A percentile compares a stretch with the other conserved stretches of the same genome.
Conservation (phyloP, 2,113 vertebrate species). For the Sakesphorus luctuosus region DNA sequence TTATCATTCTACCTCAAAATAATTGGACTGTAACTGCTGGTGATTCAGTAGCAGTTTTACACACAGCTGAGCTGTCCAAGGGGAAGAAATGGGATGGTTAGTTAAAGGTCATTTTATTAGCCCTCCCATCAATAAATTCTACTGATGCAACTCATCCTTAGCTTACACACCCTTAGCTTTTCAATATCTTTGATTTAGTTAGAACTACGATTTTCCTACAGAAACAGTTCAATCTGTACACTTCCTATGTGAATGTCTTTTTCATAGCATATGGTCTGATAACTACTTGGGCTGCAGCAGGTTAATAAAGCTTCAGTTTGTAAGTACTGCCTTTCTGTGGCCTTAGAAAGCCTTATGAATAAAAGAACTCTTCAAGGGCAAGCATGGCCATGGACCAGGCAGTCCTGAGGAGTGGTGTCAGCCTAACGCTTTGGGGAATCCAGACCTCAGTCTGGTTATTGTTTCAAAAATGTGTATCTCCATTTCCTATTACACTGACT, state of each 20-base stretch:
- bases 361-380: neutral
- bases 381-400: neutral
- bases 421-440: neutral
- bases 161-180: neutral
- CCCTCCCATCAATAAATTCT: neutral
- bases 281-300: neutral
- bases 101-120: neutral
- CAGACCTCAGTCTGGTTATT: neutral
- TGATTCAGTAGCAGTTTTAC: neutral
- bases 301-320: neutral
- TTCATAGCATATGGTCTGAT: neutral
- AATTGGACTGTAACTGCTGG: neutral
- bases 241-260: neutral
- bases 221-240: neutral
- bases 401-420: neutral
- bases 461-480: neutral
- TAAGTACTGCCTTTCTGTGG: neutral
- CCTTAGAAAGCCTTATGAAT: neutral
- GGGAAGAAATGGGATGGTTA: neutral
- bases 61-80: neutral
- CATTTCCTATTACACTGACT: neutral
- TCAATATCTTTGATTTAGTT: neutral
- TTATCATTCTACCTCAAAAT: neutral
- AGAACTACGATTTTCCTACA: neutral
- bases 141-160: neutral